Conservation (phyloP, 1,140 invertebrate genomes). For the Leguminivora glycinivorella region DNA sequence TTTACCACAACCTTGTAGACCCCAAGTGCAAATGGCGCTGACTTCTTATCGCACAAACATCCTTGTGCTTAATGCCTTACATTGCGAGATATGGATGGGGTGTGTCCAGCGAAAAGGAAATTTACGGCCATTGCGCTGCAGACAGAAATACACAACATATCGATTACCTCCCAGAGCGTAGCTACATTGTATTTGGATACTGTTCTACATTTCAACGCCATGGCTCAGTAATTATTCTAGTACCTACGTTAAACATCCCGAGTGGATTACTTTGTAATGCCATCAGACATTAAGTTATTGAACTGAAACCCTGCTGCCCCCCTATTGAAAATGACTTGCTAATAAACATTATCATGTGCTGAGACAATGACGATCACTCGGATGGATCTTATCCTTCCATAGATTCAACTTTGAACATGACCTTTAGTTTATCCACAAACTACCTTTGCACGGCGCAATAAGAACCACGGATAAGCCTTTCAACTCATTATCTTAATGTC, state of each 20-base stretch:
- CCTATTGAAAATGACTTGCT: too few relatives aligned
- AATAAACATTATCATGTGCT: too few relatives aligned
- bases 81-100: not conserved
- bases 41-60: constrained; percentile 2
- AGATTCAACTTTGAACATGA: not conserved
- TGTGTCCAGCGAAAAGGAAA: not conserved
- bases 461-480: not conserved
- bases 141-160: not conserved
- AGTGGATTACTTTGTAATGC: too few relatives aligned
- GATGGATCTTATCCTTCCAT: not conserved
- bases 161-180: not conserved
- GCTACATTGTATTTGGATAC: not conserved
- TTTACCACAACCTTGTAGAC: not conserved
- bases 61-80: not conserved
- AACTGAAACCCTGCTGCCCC: too few relatives aligned
- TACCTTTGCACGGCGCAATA: not conserved
- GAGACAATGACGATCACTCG: too few relatives aligned
- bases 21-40: not conserved
- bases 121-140: not conserved
- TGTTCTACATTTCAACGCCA: not conserved
- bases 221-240: not conserved
- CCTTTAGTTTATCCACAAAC: not conserved
- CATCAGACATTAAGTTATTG: too few relatives aligned
- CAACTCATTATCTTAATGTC: not conserved
- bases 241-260: too few relatives aligned